These are phyloP conservation scores for Aporophyla lueneburgensis DNA, from an alignment of 2,888 invertebrate species.

Conservation along the genomic window DNA sequence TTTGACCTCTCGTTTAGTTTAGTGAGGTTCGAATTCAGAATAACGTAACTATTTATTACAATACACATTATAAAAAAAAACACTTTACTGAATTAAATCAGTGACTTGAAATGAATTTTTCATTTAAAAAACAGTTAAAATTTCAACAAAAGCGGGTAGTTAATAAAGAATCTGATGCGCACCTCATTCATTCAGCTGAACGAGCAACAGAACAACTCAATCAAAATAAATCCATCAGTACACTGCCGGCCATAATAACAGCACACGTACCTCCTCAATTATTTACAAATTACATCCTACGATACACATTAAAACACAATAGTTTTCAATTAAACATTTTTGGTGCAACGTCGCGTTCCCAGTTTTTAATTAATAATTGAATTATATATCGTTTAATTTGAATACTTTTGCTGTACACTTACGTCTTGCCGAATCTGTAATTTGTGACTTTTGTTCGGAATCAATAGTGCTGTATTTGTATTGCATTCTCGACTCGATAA, in stretches of 20 bases:
- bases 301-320: slow-evolving; percentile 69
- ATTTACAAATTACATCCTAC: slow-evolving; percentile 67
- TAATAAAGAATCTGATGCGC: slow-evolving; percentile 37
- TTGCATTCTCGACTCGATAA: slow-evolving; percentile 45
- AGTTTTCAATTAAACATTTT: slow-evolving; percentile 70
- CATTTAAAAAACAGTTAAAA: neutral
- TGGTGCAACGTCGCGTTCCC: slow-evolving; percentile 54
- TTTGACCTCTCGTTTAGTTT: neutral
- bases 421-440: slow-evolving; percentile 62
- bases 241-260: slow-evolving; percentile 58
- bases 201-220: slow-evolving; percentile 50
- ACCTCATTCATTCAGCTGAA: slow-evolving; percentile 32
- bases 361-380: slow-evolving; percentile 70
- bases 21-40: neutral
- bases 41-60: neutral
- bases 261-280: slow-evolving; percentile 58
- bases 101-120: neutral
- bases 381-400: slow-evolving; percentile 70
- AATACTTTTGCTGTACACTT: slow-evolving; percentile 59
- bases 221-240: slow-evolving; percentile 58
- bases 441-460: slow-evolving; percentile 64
- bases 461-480: slow-evolving; percentile 52
- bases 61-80: neutral
- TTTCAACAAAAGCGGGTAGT: slow-evolving; percentile 17
- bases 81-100: no score